phyloP scores from a whole-genome alignment of 2,113 vertebrate genomes.

The Leptobrachium leishanense region DNA sequence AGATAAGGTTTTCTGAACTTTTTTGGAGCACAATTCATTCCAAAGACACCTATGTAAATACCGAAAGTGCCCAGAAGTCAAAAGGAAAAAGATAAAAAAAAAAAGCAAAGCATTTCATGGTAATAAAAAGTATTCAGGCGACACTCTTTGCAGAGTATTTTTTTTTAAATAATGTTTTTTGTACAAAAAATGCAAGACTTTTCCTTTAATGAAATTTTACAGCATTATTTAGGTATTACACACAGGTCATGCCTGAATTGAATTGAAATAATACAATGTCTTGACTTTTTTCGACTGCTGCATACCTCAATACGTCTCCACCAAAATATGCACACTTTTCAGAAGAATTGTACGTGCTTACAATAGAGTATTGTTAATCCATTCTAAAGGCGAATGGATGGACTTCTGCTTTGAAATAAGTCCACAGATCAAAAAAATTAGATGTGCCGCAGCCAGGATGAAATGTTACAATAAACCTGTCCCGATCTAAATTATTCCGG shows the following conservation, averaged over 20 bases:
- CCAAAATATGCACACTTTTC: background rate
- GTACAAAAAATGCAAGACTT: background rate
- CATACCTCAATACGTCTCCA: background rate
- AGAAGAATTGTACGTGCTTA: background rate
- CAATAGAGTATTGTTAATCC: constrained; percentile 3
- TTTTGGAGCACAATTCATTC: too few species aligned
- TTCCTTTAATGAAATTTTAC: background rate
- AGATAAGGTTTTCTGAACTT: too few species aligned
- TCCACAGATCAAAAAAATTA: background rate
- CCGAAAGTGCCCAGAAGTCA: too few species aligned
- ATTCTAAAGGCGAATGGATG: background rate
- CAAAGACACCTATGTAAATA: too few species aligned
- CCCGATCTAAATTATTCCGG: constrained; percentile 28
- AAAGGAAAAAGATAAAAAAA: too few species aligned
- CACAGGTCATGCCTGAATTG: background rate
- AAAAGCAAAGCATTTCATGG: too few species aligned
- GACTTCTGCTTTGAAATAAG: constrained; percentile 6
- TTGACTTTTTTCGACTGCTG: background rate
- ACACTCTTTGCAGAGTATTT: too few species aligned
- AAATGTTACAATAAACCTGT: constrained; percentile 33
- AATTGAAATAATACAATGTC: constrained; percentile 8
- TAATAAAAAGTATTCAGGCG: too few species aligned
- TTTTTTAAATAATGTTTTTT: too few species aligned
- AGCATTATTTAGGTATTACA: background rate
- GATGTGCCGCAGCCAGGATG: constrained; percentile 1